These are phyloP conservation scores for Sicus ferrugineus DNA, from an alignment of 2,888 invertebrate genomes.

Conservation along the genomic window DNA sequence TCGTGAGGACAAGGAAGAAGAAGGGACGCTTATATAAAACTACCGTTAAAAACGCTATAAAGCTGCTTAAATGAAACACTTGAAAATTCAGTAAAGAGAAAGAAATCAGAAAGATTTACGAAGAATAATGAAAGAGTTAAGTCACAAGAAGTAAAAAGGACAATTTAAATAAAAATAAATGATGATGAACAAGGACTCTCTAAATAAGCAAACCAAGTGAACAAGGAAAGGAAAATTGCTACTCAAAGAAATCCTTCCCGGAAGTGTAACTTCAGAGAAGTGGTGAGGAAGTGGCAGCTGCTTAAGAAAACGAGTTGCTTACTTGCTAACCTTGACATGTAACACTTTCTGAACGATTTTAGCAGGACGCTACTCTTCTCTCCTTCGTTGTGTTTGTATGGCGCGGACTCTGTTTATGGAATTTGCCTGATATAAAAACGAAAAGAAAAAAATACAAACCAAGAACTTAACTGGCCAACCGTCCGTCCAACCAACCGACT, in stretches of 20 bases:
- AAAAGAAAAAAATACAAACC: constrained; percentile 8
- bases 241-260: too few relatives aligned
- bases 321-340: constrained; percentile 38
- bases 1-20: background rate
- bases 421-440: background rate
- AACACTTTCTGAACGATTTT: constrained; percentile 19
- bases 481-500: too few relatives aligned
- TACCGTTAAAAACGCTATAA: too few relatives aligned
- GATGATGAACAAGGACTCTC: background rate
- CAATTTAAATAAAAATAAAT: background rate
- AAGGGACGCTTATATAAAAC: too few relatives aligned
- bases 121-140: background rate
- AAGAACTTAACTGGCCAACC: too few relatives aligned
- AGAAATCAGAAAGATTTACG: background rate
- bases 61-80: too few relatives aligned
- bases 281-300: constrained; percentile 5
- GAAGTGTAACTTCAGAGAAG: background rate
- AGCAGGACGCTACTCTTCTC: background rate
- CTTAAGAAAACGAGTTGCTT: constrained; percentile 2
- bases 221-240: background rate
- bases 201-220: background rate
- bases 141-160: background rate
- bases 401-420: too few relatives aligned
- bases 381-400: constrained; percentile 1
- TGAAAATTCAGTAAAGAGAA: too few relatives aligned